Evolutionary conservation across 2,797 vertebrate species (phyloP).

Genomic region (Glyptemys insculpta): DNA sequence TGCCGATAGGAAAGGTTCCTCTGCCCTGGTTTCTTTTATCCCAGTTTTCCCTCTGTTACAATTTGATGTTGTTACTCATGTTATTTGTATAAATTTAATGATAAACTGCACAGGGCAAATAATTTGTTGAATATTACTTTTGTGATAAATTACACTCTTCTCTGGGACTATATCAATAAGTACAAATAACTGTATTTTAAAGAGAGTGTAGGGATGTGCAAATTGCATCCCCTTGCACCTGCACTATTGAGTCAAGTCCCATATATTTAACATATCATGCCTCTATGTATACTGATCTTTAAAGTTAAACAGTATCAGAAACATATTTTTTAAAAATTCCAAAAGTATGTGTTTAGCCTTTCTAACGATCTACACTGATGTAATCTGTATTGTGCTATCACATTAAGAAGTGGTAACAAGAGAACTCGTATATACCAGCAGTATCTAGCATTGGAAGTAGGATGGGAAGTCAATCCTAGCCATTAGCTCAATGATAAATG

Average conservation of each 20-base stretch:
- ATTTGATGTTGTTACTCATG: background rate
- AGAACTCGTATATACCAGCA: background rate
- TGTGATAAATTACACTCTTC: background rate
- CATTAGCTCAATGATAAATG: background rate
- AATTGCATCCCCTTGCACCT: too few species aligned
- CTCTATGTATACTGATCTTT: too few species aligned
- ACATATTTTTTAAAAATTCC: too few species aligned
- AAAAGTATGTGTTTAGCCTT: background rate
- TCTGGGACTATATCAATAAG: background rate
- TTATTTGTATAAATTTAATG: background rate
- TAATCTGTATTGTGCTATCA: background rate
- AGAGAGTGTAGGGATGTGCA: background rate
- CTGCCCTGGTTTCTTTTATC: too few species aligned
- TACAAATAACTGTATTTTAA: background rate
- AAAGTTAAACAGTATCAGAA: too few species aligned
- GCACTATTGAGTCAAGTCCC: too few species aligned
- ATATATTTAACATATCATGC: too few species aligned
- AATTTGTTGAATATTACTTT: background rate
- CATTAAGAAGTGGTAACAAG: background rate
- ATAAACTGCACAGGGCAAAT: background rate
- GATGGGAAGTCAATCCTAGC: background rate
- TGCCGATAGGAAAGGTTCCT: background rate
- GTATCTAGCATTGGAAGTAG: background rate
- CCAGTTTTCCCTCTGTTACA: background rate
- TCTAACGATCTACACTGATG: background rate